A percentile compares a stretch with the other conserved stretches of the same genome.
These are phyloP conservation scores for Gymnocephalus cernua DNA, from an alignment of 2,113 vertebrate species.

Conservation along the genomic window DNA sequence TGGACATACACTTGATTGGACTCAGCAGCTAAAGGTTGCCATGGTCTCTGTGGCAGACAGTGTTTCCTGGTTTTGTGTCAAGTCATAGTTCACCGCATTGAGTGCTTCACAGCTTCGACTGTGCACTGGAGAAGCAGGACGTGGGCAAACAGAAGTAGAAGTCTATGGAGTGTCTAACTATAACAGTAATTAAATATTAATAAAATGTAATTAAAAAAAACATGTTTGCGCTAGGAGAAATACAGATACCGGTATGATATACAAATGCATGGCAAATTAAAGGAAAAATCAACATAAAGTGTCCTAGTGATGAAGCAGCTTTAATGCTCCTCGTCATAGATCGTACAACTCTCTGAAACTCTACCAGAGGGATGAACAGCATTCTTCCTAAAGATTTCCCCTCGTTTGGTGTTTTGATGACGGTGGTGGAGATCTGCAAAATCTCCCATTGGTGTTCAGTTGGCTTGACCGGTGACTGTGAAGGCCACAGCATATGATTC, in stretches of 20 bases:
- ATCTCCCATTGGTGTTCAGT: background rate
- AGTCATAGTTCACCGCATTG: background rate
- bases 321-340: background rate
- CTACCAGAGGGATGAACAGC: too few relatives aligned
- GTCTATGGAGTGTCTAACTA: background rate
- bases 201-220: too few relatives aligned
- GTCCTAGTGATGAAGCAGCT: background rate
- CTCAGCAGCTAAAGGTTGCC: conserved; percentile 13
- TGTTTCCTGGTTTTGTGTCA: conserved; percentile 23
- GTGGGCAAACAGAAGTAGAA: background rate
- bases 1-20: background rate
- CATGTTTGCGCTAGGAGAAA: background rate
- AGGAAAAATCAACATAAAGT: background rate
- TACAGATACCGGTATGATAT: background rate
- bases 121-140: background rate
- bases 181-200: background rate
- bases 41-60: background rate
- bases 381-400: too few relatives aligned
- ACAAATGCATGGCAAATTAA: background rate
- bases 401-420: too few relatives aligned
- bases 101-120: background rate
- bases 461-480: background rate
- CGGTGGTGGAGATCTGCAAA: background rate
- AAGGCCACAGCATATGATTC: background rate
- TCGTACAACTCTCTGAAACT: background rate